phyloP scores from a whole-genome alignment of 2,888 invertebrate species.

The Archips crataeganus region DNA sequence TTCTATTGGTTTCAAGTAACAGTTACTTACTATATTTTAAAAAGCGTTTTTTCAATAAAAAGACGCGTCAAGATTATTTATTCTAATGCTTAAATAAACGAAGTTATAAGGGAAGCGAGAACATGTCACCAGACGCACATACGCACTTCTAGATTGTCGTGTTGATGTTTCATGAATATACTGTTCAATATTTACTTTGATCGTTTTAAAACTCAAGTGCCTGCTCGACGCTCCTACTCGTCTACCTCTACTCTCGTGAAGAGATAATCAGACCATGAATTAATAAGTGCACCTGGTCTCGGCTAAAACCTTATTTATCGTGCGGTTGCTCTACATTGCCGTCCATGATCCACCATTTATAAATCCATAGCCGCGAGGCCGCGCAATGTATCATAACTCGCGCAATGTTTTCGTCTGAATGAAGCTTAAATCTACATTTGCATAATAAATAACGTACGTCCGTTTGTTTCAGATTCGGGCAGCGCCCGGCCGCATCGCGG shows the following conservation, averaged over 20 bases:
- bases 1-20: too few species aligned
- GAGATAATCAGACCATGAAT: slow-evolving; percentile 10
- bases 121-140: not conserved
- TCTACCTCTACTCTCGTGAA: not conserved
- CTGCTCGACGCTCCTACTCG: not conserved
- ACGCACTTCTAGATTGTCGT: not conserved
- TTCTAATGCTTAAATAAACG: too few species aligned
- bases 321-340: too few species aligned
- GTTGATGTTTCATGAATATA: not conserved
- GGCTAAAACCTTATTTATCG: not conserved
- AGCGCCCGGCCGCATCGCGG: slow-evolving; percentile 80
- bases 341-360: too few species aligned
- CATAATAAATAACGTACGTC: slow-evolving; percentile 19
- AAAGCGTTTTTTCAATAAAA: too few species aligned
- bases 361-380: too few species aligned
- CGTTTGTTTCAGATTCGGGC: slow-evolving; percentile 79
- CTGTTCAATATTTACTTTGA: not conserved
- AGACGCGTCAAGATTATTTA: too few species aligned
- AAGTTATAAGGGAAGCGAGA: not conserved
- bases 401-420: too few species aligned
- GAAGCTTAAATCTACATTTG: not conserved
- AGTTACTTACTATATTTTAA: too few species aligned
- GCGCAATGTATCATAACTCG: too few species aligned
- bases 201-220: not conserved
- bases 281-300: slow-evolving; percentile 4